Conservation (phyloP, 2,888 invertebrate species). For the Tetropium fuscum region DNA sequence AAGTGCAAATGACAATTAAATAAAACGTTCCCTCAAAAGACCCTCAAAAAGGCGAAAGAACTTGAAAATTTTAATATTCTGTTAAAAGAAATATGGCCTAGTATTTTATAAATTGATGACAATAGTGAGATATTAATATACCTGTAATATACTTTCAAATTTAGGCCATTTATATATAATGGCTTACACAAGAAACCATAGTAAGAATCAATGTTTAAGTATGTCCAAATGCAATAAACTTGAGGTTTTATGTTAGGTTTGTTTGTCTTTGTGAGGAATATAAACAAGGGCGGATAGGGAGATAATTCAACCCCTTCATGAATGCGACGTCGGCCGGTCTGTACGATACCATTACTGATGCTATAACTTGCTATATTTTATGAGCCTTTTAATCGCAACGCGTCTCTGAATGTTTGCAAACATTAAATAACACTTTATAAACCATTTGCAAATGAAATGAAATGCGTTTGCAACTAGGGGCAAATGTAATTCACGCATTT, state of each 20-base stretch:
- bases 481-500: constrained; percentile 13
- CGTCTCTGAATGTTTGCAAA: constrained; percentile 56
- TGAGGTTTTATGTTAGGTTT: constrained; percentile 20
- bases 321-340: constrained; percentile 48
- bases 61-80: too few species aligned
- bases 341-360: constrained; percentile 55
- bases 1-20: too few species aligned
- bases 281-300: constrained; percentile 39
- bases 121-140: too few species aligned
- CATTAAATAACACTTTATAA: constrained; percentile 59
- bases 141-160: too few species aligned
- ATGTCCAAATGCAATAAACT: constrained; percentile 27
- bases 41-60: too few species aligned
- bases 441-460: constrained; percentile 52
- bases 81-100: too few species aligned
- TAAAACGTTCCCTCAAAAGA: too few species aligned
- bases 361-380: constrained; percentile 58
- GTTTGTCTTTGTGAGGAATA: constrained; percentile 35
- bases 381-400: constrained; percentile 53
- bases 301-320: constrained; percentile 32
- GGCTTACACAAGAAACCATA: constrained; percentile 9
- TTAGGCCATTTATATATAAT: too few species aligned
- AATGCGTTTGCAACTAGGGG: constrained; percentile 36
- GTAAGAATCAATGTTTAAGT: constrained; percentile 26
- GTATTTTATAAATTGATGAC: too few species aligned